Base-by-base conservation (phyloP, 2,888 invertebrate genomes). In the Branchipolynoe longqiensis region DNA sequence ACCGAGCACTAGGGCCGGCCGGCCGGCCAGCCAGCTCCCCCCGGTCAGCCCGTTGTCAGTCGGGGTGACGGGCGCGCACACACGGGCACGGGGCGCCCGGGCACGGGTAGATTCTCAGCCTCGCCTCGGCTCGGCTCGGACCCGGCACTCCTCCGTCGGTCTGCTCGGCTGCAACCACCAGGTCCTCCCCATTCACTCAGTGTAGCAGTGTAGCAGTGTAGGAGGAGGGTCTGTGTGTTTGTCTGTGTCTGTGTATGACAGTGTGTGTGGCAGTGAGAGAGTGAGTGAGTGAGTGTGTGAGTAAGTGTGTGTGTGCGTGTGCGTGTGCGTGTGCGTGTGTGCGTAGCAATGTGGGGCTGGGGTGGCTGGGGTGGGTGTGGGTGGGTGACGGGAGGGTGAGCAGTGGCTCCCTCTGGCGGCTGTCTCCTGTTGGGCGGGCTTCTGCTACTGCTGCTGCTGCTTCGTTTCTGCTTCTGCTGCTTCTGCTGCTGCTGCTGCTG, bases 371-470 rank as follows among this genome's bases (percentile, higher is more conserved):
- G 62, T n/a, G 28, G 62, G 25, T 62, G 62, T 62, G 28, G 25
- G 62, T 62, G 62, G 25, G 62, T 62, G 62, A 62, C 25, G 25
- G 62, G 62, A 62, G 62, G 62, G 62, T n/a, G 25, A 28, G 62
- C 25, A 12, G n/a, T 14, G 18, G 62, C 62, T 62, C 31, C 62
- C 25, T 31, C 28, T 28, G 31, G 28, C 31, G n/a, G 31, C 62
- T n/a, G 69, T 69, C 36, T 69, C 69, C 69, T 69, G 36, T 38
- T 69, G 69, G 6, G 36, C 69, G 36, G 33, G 22, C 69, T 69
- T 14, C 69, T 69, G 36, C 69, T 38, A 3, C 69, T 69, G 6
- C 38, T 69, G 69, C 69, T 62, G 62, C 62, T 48, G 48, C 48
- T 62, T 25, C 62, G 25, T 25, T 25, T 62, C 62, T 14, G 28